Evolutionary conservation across 2,113 vertebrate species (phyloP).

Genomic region (Mobula hypostoma): DNA sequence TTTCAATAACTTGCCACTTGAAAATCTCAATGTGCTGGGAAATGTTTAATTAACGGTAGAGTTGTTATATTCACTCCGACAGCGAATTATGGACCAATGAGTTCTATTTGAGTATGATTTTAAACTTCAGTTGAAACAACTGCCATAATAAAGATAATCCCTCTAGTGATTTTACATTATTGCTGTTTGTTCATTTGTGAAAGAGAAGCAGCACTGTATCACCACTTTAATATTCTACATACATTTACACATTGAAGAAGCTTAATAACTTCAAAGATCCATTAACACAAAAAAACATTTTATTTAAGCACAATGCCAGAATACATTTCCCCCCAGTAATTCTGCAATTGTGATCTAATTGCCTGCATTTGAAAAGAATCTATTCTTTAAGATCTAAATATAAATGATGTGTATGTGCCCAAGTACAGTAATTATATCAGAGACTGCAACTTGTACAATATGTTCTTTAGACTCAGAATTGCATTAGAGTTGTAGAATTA

Average conservation of each 20-base stretch:
- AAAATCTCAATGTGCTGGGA: background rate
- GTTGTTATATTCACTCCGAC: background rate
- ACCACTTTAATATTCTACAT: conserved; percentile 15
- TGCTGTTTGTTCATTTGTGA: conserved; percentile 16
- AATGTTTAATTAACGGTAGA: background rate
- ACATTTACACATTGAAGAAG: conserved; percentile 17
- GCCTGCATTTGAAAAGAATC: background rate
- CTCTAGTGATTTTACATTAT: conserved; percentile 33
- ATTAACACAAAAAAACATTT: conserved; percentile 33
- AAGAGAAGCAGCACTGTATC: background rate
- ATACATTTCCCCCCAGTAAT: background rate
- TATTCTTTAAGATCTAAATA: conserved; percentile 9
- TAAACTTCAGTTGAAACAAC: conserved; percentile 17
- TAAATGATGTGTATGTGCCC: background rate
- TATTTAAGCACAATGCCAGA: background rate
- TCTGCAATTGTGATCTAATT: conserved; percentile 21
- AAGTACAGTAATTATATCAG: conserved; percentile 17
- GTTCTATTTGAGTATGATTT: background rate
- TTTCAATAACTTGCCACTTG: background rate
- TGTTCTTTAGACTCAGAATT: background rate
- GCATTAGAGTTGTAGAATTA: conserved; percentile 8
- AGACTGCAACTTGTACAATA: background rate
- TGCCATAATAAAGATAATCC: background rate
- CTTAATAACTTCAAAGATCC: conserved; percentile 23
- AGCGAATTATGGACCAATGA: background rate